A percentile compares a stretch with the other conserved stretches of the same genome.
Conservation (phyloP, 64 coral and sea anemone genomes). For the Dendrophyllia cribrosa region DNA sequence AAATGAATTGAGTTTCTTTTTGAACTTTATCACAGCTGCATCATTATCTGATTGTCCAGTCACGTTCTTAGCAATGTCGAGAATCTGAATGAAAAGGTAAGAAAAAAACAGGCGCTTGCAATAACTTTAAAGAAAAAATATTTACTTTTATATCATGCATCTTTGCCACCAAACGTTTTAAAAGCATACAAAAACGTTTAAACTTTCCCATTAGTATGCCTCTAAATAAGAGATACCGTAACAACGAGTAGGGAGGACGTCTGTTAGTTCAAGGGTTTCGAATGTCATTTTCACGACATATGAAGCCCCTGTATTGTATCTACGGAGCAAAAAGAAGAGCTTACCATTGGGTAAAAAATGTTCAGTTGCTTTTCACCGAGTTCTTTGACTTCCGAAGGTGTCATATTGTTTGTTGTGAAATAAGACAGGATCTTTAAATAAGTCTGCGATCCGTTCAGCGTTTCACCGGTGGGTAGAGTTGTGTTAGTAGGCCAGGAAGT, state of each 20-base stretch:
- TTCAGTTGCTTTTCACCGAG: conserved; percentile 69
- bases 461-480: conserved; percentile 53
- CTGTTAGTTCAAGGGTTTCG: no score
- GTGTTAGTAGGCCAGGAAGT: conserved; percentile 15
- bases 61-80: conserved; percentile 32
- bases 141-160: no score
- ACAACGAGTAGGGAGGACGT: no score
- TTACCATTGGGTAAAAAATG: conserved; percentile 80
- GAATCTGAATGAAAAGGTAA: not conserved
- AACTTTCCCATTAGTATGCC: no score
- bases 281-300: no score
- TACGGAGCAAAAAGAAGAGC: not conserved
- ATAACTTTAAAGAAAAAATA: no score
- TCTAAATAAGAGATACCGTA: no score
- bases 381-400: conserved; percentile 34
- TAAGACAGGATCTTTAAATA: conserved; percentile 57
- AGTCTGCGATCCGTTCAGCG: conserved; percentile 24
- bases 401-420: conserved; percentile 59
- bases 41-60: conserved; percentile 8
- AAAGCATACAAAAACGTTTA: no score
- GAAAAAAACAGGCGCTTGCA: no score
- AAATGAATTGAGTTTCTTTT: conserved; percentile 53
- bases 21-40: conserved; percentile 19
- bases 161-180: no score
- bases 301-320: not conserved